Evolutionary conservation across 1,140 invertebrate genomes (phyloP).

Genomic region (Gonioctena quinquepunctata): DNA sequence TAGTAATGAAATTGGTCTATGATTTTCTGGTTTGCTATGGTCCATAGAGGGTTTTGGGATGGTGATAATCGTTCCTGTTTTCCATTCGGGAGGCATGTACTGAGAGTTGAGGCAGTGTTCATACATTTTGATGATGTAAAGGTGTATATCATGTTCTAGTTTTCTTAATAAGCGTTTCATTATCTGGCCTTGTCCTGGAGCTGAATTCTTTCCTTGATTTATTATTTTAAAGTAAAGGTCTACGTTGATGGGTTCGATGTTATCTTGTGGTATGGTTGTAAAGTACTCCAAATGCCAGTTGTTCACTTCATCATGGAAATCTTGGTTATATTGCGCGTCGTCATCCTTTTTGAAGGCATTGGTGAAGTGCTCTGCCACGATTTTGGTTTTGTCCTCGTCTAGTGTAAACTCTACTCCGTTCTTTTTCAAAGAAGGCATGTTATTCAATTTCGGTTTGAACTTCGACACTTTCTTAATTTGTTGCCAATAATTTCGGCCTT

Average conservation of each 20-base stretch:
- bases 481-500: no score
- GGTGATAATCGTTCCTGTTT: neutral
- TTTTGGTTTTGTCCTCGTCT: no score
- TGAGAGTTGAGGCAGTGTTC: neutral
- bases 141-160: neutral
- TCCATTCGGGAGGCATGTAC: neutral
- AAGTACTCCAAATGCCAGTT: neutral
- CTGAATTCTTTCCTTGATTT: neutral
- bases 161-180: neutral
- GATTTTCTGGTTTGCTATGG: neutral
- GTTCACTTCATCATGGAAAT: neutral
- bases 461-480: no score
- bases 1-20: constrained; percentile 9
- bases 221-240: neutral
- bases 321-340: neutral
- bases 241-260: neutral
- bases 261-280: neutral
- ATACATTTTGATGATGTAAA: constrained; percentile 9
- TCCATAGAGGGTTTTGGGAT: neutral
- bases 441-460: no score
- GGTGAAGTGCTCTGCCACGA: no score
- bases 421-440: no score
- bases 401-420: no score
- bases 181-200: constrained; percentile 3
- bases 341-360: no score